Evolutionary conservation across 1,140 invertebrate species (phyloP), one percentile per base, ranked within the genome.

Genomic region (Dinothrombium tinctorium): DNA sequence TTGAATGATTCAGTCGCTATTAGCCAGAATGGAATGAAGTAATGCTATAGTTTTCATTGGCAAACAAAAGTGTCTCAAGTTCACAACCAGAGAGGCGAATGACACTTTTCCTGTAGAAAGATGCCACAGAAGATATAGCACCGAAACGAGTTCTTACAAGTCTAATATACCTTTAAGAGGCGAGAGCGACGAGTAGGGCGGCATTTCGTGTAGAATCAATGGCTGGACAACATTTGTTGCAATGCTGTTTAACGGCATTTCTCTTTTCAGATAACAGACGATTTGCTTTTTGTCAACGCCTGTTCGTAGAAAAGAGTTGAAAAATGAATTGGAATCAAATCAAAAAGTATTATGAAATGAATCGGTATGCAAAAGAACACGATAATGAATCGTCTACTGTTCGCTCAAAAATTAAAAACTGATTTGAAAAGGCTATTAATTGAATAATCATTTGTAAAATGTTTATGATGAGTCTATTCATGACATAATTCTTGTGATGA

Each of bases 121-220:
- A 25, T 4, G 14, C n/a, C 9, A 26, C 5, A 17, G 23, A 5
- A 14, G 28, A 11, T 38, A 25, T 9, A 7, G 7, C 3, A 20
- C 5, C 17, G n/a, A 14, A 3, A 7, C 5, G 9, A 7, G 17
- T 28, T 14, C n/a, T n/a, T 39, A 11, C 19, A 2, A 26, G 4
- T 2, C 9, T 17, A 31, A 31, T 29, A 17, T 31, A 40, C 39
- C 39, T 40, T n/a, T 12, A 4, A 40, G n/a, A 2, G 39, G 28
- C 21, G 39, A 15, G 4, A 40, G n/a, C 2, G 39, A 40, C 3
- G 25, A 26, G 21, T 31, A 40, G 2, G 39, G 39, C 6, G 39
- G 39, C 9, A 40, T 14, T 29, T 40, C 19, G 14, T 40, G 32
- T n/a, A 31, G 32, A 31, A 40, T 29, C 2, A 40, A 20, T 6